Conservation (phyloP, 37 sponge, comb jelly and placozoan species). For the Hormiphora californensis region DNA sequence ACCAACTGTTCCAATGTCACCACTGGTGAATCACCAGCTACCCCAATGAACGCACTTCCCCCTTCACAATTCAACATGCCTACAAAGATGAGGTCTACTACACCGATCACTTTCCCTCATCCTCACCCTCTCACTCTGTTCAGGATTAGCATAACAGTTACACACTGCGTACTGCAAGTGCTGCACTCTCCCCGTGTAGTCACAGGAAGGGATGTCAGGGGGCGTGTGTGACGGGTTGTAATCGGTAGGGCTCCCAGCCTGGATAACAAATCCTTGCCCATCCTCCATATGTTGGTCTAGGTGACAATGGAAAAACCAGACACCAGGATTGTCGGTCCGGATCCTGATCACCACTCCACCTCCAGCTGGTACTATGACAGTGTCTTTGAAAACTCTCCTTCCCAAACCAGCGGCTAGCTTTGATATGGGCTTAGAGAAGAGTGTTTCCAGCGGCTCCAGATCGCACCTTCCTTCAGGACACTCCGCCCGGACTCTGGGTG, state of each 20-base stretch:
- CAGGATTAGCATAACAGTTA: background rate
- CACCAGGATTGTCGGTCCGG: conserved; percentile 77
- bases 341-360: conserved; percentile 76
- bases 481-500: background rate
- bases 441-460: background rate
- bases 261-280: conserved; percentile 56
- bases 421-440: background rate
- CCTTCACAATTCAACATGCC: background rate
- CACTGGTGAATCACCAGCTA: too few relatives aligned
- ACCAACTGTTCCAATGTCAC: too few relatives aligned
- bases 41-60: too few relatives aligned
- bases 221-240: background rate
- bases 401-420: background rate
- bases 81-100: conserved; percentile 11
- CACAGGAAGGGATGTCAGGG: conserved; percentile 10
- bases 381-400: conserved; percentile 64
- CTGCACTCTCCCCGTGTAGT: background rate
- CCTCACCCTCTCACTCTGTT: background rate
- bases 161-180: background rate
- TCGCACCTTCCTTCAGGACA: background rate
- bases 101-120: background rate
- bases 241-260: conserved; percentile 39
- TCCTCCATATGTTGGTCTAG: conserved; percentile 63
- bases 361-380: conserved; percentile 76
- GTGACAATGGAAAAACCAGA: conserved; percentile 91